phyloP scores from a whole-genome alignment of 2,797 vertebrate genomes.

The Orientallactaga sibirica region DNA sequence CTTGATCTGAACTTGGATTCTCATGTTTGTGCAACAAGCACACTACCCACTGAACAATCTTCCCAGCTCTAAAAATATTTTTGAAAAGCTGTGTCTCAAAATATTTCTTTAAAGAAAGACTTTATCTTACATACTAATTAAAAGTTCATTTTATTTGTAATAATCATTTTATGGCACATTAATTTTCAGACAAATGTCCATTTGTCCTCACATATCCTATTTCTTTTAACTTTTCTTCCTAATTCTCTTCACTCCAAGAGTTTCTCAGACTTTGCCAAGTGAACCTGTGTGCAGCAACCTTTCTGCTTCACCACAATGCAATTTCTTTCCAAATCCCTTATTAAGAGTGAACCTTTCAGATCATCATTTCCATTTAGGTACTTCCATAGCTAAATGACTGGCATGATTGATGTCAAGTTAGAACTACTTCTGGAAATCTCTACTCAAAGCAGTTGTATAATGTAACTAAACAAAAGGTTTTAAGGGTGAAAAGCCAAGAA shows the following conservation, averaged over 20 bases:
- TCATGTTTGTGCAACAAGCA: too few species aligned
- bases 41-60: too few species aligned
- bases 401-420: constrained; percentile 6
- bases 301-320: constrained; percentile 65
- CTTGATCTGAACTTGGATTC: too few species aligned
- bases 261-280: constrained; percentile 73
- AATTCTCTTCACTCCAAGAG: not conserved
- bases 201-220: not conserved
- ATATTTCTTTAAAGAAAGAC: not conserved
- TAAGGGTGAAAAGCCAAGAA: not conserved
- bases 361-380: constrained; percentile 15
- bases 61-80: not conserved
- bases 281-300: constrained; percentile 66
- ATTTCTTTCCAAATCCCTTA: constrained; percentile 75
- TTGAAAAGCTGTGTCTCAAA: not conserved
- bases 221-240: not conserved
- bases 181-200: not conserved
- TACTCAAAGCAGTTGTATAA: not conserved
- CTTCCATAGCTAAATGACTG: not conserved
- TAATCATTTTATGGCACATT: not conserved
- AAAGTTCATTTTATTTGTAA: not conserved
- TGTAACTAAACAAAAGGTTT: not conserved
- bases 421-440: not conserved
- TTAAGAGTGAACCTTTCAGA: constrained; percentile 61
- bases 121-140: not conserved